Base-by-base conservation (phyloP, 2,888 invertebrate genomes). In the Sphaerophoria rueppellii region DNA sequence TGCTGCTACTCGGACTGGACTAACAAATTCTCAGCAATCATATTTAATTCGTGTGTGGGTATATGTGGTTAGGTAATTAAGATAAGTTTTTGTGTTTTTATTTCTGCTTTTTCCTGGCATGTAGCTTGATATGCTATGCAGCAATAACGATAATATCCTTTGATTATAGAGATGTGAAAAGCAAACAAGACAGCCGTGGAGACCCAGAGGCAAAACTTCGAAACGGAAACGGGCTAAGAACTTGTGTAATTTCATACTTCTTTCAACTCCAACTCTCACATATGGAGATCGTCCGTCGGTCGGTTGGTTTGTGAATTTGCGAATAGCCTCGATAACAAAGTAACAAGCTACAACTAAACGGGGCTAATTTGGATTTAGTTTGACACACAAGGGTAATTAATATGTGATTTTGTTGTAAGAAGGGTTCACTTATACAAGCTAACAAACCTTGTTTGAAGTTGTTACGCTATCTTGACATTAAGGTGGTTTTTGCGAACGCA, bases 1-100 rank as follows among this genome's bases (percentile, higher is more conserved):
- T 43, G 9, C 12, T 43, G 57, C 50, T 57, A 16, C 60, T 60
- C 71, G 57, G 40, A 60, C 16, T 43, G 40, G 43, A 43, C 12
- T 43, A 24, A 43, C 40, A 43, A 43, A 24, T 60, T 6, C 58
- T 60, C 40, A 11, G 37, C 14, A 48, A 6, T 54, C 67, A 57
- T 58, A 34, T 76, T 48, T 61, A 63, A 69, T 34, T 70, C 16
- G 70, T 57, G 43, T 54, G 46, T 80, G 80, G 48, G 52, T 76
- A 58, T 85, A 67, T 80, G 82, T 72, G 77, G 69, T 70, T 76
- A 58, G 67, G 85, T 85, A 85, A 85, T 85, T 85, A 85, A 73
- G 69, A 80, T 76, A 73, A 61, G 52, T 73, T 72, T 72, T 80
- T 58, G 35, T 6, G 5, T 4, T 48, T 48, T n/a, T 34, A 4